Evolutionary conservation across 2,888 invertebrate genomes (phyloP), one percentile per base, ranked within the genome.

Genomic region (Abscondita cerata): DNA sequence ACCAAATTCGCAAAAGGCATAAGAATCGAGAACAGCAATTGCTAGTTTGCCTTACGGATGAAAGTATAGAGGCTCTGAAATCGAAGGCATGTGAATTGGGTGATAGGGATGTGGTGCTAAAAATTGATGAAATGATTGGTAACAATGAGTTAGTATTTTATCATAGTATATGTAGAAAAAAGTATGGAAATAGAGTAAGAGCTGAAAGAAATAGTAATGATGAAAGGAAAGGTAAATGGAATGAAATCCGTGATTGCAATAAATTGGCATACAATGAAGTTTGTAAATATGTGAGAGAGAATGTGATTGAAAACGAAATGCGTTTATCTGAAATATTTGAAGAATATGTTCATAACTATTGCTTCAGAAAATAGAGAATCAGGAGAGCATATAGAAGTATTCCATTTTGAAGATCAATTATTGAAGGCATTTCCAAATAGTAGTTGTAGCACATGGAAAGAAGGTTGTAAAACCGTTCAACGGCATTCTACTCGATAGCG

Each of bases 361-460:
- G n/a, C n/a, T n/a, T 44, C 16, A 44, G 16, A 11, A 40, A 11
- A 12, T 40, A n/a, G 12, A 40, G 40, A 40, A 40, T 18, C 15
- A 44, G 16, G 44, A 44, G 13, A 44, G 15, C 44, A 16, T n/a
- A 44, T 44, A 44, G 16, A 15, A 18, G 13, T 44, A 15, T 5
- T 44, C 16, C 9, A 44, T 44, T 44, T 44, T 13, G 44, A 44
- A 44, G 16, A 44, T 16, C 13, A 16, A 44, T n/a, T 44, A 18
- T 44, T 44, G 44, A 8, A 44, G 44, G 13, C 44, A 3, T 44
- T 44, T 44, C 44, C 44, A 44, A 44, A 16, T 13, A 44, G 12
- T 15, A 44, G 13, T 44, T 13, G 15, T 44, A 44, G 13, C 18
- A 11, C 16, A 44, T 44, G 16, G 16, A 15, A 44, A 44, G 16